These are phyloP conservation scores for Halotydeus destructor DNA, from an alignment of 1,140 invertebrate genomes.

Conservation along the genomic window DNA sequence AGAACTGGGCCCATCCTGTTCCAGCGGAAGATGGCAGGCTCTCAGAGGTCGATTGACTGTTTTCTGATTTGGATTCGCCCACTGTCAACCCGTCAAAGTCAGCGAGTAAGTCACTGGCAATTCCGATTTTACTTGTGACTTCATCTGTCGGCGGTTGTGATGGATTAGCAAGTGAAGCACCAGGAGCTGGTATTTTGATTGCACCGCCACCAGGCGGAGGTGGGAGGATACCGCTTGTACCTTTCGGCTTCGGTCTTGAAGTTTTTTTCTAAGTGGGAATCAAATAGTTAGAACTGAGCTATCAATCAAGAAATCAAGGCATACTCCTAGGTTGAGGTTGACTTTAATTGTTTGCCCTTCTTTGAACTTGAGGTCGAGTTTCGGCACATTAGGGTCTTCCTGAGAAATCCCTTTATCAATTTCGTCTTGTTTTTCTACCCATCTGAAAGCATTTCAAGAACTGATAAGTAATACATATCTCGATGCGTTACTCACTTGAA, in stretches of 20 bases:
- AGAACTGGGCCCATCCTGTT: too few species aligned
- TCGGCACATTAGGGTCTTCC: slow-evolving; percentile 45
- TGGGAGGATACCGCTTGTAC: slow-evolving; percentile 2
- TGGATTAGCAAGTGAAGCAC: too few species aligned
- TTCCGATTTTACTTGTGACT: too few species aligned
- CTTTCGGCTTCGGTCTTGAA: background rate
- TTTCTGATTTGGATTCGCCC: too few species aligned
- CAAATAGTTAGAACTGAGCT: background rate
- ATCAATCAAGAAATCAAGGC: background rate
- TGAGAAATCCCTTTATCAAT: slow-evolving; percentile 34
- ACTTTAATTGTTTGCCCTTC: slow-evolving; percentile 97
- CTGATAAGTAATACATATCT: background rate
- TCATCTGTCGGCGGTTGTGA: too few species aligned
- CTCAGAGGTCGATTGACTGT: too few species aligned
- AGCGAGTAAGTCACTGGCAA: too few species aligned
- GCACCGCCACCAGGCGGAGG: slow-evolving; percentile 4
- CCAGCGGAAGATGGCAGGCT: too few species aligned
- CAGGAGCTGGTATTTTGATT: slow-evolving; percentile 1
- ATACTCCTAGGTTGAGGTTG: slow-evolving; percentile 69
- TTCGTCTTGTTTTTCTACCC: slow-evolving; percentile 48
- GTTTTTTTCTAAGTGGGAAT: background rate
- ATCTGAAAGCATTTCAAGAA: background rate
- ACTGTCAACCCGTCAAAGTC: too few species aligned
- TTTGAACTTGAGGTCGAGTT: slow-evolving; percentile 87
- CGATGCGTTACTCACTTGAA: slow-evolving; percentile 43